These are phyloP conservation scores for Dicrurus megarhynchus DNA, from an alignment of 2,113 vertebrate genomes.

Conservation along the genomic window DNA sequence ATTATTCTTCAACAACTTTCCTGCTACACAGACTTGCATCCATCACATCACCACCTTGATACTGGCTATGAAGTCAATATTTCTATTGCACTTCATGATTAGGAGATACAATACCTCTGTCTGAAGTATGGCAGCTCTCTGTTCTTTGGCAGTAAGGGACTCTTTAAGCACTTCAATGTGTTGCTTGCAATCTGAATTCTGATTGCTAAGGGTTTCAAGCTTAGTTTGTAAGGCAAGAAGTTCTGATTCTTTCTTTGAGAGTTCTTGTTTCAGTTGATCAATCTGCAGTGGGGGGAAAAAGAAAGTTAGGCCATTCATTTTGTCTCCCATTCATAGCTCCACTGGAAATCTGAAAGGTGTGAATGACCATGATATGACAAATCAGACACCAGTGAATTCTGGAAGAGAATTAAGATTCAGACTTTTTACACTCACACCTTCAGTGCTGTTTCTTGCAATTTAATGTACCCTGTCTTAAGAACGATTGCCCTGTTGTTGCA, in stretches of 20 bases:
- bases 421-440: background rate
- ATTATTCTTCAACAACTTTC: background rate
- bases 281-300: conserved; percentile 71
- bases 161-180: conserved; percentile 99
- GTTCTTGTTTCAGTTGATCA: conserved; percentile 96
- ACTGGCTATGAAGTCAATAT: background rate
- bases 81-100: background rate
- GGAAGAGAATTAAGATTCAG: background rate
- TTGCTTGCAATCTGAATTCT: conserved; percentile 99
- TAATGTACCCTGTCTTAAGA: background rate
- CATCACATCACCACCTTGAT: background rate
- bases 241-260: conserved; percentile 98
- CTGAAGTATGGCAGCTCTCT: conserved; percentile 98
- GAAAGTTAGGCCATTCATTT: background rate
- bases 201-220: conserved; percentile 98
- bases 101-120: conserved; percentile 85
- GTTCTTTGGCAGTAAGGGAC: conserved; percentile 99
- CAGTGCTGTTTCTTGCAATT: background rate
- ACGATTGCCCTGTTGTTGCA: background rate
- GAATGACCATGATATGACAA: background rate
- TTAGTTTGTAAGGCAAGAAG: conserved; percentile 99
- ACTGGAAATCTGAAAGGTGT: background rate
- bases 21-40: background rate
- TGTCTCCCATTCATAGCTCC: background rate
- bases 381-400: background rate